phyloP scores from a whole-genome alignment of 2,888 invertebrate genomes.

The Adelognathus sp. region DNA sequence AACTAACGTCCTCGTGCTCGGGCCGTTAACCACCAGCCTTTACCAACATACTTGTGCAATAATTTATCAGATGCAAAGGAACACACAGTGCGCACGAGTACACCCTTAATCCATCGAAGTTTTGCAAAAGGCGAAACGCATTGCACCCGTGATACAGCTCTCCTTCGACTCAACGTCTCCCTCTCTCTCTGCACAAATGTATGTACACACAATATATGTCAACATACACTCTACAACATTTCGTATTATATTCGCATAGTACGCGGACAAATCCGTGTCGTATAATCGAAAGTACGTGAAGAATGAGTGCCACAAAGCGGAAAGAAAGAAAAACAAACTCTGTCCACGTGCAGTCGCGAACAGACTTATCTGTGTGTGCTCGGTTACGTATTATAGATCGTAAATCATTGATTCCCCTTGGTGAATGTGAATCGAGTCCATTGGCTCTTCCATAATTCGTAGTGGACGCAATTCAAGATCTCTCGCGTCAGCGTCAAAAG shows the following conservation, averaged over 20 bases:
- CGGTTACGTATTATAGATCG: no score
- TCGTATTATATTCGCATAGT: neutral
- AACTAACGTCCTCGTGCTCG: conserved; percentile 18
- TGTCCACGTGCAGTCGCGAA: neutral
- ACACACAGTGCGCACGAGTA: neutral
- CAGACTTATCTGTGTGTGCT: neutral
- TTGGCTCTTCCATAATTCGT: neutral
- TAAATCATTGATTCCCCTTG: neutral
- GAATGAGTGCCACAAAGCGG: conserved; percentile 1
- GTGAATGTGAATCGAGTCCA: neutral
- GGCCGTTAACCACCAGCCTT: conserved; percentile 8
- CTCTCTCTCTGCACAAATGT: no score
- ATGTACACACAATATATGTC: no score
- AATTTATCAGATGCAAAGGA: neutral
- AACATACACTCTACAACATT: neutral
- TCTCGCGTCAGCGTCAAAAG: neutral
- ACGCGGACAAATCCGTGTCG: neutral
- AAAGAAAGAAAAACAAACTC: neutral
- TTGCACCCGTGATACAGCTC: neutral
- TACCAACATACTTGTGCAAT: conserved; percentile 24
- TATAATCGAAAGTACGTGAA: conserved; percentile 22
- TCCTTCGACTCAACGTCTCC: neutral
- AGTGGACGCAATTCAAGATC: neutral
- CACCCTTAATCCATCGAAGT: conserved; percentile 16
- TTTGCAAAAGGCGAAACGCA: conserved; percentile 20